Evolutionary conservation across 2,113 vertebrate species (phyloP).

Genomic region (Puntigrus tetrazona): DNA sequence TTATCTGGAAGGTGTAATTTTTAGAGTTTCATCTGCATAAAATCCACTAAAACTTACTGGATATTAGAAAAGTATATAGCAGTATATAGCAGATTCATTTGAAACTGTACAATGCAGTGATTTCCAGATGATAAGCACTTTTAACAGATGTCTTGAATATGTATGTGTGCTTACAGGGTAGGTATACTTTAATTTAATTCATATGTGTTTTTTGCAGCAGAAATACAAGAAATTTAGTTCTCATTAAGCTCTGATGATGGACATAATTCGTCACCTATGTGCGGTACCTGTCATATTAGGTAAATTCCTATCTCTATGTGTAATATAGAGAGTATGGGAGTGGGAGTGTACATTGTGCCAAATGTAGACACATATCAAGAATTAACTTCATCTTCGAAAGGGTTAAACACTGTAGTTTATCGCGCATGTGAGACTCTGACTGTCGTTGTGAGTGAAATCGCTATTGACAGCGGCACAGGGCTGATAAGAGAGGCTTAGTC

Average conservation of each 20-base stretch:
- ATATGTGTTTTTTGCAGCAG: neutral
- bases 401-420: conserved; percentile 30
- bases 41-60: neutral
- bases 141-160: neutral
- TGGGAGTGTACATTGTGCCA: neutral
- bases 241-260: neutral
- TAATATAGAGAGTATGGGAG: too few species aligned
- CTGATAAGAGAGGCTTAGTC: conserved; percentile 63
- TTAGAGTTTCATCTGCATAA: neutral
- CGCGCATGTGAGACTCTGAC: conserved; percentile 3
- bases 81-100: neutral
- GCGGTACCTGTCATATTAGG: neutral
- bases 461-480: conserved; percentile 56
- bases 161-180: neutral
- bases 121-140: neutral
- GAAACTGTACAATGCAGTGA: neutral
- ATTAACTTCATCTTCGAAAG: conserved; percentile 6
- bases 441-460: conserved; percentile 45
- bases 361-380: neutral
- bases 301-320: neutral
- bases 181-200: neutral
- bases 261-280: neutral
- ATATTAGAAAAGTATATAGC: neutral
- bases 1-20: neutral
- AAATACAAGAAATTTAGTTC: neutral